phyloP scores from a whole-genome alignment of 2,113 vertebrate genomes.

The Rhea americana region DNA sequence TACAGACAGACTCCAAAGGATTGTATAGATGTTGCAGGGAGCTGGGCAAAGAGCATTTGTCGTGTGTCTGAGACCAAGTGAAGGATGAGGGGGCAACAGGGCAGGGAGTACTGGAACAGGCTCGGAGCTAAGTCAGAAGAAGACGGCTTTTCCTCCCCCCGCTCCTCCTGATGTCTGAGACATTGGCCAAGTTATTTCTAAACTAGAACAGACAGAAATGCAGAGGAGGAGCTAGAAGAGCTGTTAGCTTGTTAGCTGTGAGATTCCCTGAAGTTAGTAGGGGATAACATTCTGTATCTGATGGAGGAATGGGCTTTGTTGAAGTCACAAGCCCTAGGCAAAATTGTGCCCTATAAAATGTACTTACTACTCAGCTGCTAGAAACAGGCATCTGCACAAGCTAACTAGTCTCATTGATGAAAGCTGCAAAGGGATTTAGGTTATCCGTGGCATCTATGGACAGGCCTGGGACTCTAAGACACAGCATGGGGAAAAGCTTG shows the following conservation, averaged over 20 bases:
- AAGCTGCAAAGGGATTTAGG: background rate
- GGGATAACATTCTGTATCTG: background rate
- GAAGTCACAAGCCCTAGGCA: constrained; percentile 29
- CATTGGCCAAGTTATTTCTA: background rate
- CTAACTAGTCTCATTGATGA: background rate
- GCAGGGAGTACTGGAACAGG: background rate
- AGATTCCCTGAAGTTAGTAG: background rate
- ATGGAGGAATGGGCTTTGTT: background rate
- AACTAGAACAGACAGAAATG: background rate
- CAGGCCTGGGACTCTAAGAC: background rate
- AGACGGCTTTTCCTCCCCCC: background rate
- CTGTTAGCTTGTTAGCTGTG: background rate
- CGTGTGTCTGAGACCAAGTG: background rate
- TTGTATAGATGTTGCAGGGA: background rate
- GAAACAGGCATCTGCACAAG: background rate
- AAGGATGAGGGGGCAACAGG: background rate
- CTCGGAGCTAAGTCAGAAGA: background rate
- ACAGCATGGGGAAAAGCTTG: background rate
- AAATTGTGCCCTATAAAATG: constrained; percentile 17
- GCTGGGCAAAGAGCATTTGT: background rate
- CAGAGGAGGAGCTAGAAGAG: background rate
- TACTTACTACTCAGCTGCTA: background rate
- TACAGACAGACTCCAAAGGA: background rate
- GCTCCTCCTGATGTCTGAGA: background rate
- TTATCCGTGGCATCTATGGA: background rate